phyloP scores from a whole-genome alignment of 92 coral and sea anemone genomes.

The Micromussa lordhowensis region DNA sequence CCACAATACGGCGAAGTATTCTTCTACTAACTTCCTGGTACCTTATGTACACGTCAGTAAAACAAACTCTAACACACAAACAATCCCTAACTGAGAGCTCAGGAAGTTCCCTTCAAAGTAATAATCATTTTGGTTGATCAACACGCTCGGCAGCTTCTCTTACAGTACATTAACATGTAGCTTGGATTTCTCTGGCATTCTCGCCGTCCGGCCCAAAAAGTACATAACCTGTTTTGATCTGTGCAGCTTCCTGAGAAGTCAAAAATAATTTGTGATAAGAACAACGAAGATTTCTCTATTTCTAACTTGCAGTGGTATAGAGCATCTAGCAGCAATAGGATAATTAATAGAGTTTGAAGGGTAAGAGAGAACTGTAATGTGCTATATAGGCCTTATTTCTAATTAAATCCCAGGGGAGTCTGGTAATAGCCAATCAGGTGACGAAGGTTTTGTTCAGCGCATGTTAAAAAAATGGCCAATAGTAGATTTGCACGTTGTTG shows the following conservation, averaged over 20 bases:
- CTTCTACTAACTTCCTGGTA: neutral
- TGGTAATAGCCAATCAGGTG: no score
- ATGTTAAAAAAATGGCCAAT: no score
- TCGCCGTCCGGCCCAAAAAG: conserved; percentile 69
- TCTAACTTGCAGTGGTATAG: no score
- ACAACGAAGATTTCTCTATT: neutral
- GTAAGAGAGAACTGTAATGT: no score
- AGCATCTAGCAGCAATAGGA: no score
- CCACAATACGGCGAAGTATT: neutral
- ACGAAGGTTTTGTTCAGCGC: no score
- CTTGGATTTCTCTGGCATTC: conserved; percentile 69
- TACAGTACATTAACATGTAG: conserved; percentile 76
- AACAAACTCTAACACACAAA: neutral
- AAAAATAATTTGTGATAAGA: neutral
- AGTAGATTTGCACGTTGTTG: no score
- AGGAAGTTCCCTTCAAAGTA: neutral
- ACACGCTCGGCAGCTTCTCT: conserved; percentile 81
- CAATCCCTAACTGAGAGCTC: neutral
- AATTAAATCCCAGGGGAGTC: no score
- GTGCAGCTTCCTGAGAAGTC: conserved; percentile 32
- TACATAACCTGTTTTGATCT: conserved; percentile 34
- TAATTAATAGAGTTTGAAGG: no score
- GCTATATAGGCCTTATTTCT: no score
- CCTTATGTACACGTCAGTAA: neutral
- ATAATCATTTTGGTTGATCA: neutral